These are phyloP conservation scores for Borostomias antarcticus DNA, from an alignment of 2,797 vertebrate species.

Conservation along the genomic window DNA sequence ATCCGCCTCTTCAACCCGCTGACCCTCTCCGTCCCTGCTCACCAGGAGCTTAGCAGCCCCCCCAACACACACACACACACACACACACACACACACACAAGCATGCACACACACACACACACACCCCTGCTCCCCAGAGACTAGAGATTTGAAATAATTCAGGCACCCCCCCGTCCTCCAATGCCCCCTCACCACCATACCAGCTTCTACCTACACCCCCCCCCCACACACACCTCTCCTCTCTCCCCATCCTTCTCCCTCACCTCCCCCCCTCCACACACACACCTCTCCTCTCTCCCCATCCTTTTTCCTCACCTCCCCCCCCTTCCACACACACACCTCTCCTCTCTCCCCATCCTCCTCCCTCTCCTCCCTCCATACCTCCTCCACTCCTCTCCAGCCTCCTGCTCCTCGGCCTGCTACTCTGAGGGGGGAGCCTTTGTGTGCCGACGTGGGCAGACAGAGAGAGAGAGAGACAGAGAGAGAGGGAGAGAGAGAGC, in stretches of 20 bases:
- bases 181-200: not conserved
- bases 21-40: no score
- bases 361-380: constrained; percentile 13
- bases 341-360: not conserved
- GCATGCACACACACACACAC: not conserved
- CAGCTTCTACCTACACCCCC: not conserved
- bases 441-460: no score
- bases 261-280: constrained; percentile 1
- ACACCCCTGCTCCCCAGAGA: constrained; percentile 19
- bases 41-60: no score
- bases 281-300: constrained; percentile 11
- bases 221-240: not conserved
- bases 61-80: no score
- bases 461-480: no score
- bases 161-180: no score
- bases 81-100: no score
- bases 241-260: constrained; percentile 2
- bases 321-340: not conserved
- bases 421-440: no score
- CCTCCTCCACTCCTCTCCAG: not conserved
- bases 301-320: constrained; percentile 31
- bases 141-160: not conserved
- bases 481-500: no score
- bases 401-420: no score
- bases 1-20: constrained; percentile 7